Base-by-base conservation (phyloP, 37 sponge, comb jelly and placozoan genomes). In the Lycopodina hypogea region DNA sequence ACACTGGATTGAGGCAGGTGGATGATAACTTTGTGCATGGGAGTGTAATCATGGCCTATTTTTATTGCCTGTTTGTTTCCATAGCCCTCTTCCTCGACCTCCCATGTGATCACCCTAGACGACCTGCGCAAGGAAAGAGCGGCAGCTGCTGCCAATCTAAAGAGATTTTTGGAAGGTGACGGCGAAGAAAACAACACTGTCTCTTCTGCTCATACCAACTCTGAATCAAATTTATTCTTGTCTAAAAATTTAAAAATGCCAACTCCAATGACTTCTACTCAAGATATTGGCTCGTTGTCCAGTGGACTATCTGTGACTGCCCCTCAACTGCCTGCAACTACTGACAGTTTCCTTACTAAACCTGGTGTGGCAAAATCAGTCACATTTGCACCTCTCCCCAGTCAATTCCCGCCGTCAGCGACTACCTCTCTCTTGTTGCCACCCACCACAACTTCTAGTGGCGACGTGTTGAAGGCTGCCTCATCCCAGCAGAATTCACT, bases 61-160 rank as follows among this genome's bases (percentile, higher is more conserved):
- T n/a, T n/a, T n/a, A n/a, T n/a, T n/a, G n/a, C n/a, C n/a, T n/a
- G n/a, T n/a, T n/a, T n/a, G n/a, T n/a, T n/a, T n/a, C n/a, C n/a
- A 34, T 66, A 82, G 82, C 66, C 74, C 0, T 0, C 82, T 18
- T 66, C 65, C 3, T 60, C 72, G 29, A 65, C 82, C 9, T 59
- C 68, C 19, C 76, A 64, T 57, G n/a, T 41, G 6, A 75, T 56
- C 32, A 83, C 83, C 3, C 42, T 39, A 14, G 83, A 83, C 9
- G 83, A 83, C 42, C 62, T 74, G 56, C 65, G 42, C 23, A 83
- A 56, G 24, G 83, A 83, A 37, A 33, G 83, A 35, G 76, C 66
- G 23, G 42, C 66, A 6, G 42, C 76, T 24, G 51, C 68, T 6
- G 76, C 56, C 21, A 83, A 39, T 41, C 42, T 83, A 21, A 74